Base-by-base conservation (phyloP, 2,797 vertebrate species). In the Heliangelus exortis region DNA sequence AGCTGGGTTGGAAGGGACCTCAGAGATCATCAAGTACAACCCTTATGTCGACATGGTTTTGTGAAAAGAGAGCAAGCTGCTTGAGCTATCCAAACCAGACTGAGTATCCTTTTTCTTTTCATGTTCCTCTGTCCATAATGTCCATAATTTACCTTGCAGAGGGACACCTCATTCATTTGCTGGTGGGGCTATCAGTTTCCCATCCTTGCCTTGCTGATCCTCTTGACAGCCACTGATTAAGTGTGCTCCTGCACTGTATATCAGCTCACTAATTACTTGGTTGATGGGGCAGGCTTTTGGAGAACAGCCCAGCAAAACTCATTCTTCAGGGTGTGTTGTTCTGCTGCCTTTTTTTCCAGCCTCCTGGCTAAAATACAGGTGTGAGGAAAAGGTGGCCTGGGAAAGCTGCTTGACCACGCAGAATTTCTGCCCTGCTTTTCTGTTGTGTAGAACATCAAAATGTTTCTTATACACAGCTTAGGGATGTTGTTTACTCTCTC, bases 361-460 rank as follows among this genome's bases (percentile, higher is more conserved):
- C 43, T 78, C 47, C 50, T 74, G 47, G 31, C 50, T 77, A 29
- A 41, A 75, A 13, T 43, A 68, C 61, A 53, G 11, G 5, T 62
- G 45, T 29, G 0, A 1, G 36, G 33, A n/a, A 74, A 53, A 63
- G 7, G 5, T 47, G 31, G 28, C 17, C 28, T 77, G 0, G 0
- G 36, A 33, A 50, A 22, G 39, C 6, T 7, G 6, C 53, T 22
- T 83, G 43, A 18, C 16, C 7, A 2, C 7, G 13, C 76, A 18
- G 66, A 73, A 69, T 31, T 68, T 65, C 73, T 81, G 15, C 18
- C 43, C 47, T 41, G 15, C 33, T 74, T 85, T 89, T 71, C 55
- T 72, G 6, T 77, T 33, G 21, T 29, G 25, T 53, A n/a, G 50
- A 43, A 45, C 14, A 36, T 66, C 25, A 72, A 57, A 82, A 54